A percentile compares a stretch with the other conserved stretches of the same genome.
Evolutionary conservation across 2,797 vertebrate species (phyloP).

Genomic region (Perodicticus potto): DNA sequence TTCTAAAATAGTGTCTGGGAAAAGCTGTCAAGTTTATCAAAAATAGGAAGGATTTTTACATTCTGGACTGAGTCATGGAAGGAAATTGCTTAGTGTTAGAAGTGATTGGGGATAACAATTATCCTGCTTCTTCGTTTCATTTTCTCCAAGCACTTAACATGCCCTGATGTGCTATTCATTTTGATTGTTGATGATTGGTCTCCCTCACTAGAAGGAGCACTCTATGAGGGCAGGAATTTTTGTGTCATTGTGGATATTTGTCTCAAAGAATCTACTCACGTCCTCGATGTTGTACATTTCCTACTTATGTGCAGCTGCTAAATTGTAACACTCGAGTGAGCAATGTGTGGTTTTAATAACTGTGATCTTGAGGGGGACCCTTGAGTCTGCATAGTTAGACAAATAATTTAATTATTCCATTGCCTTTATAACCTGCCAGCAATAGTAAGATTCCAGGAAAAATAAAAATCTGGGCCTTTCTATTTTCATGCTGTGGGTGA

Average conservation of each 20-base stretch:
- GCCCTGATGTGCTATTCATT: background rate
- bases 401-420: conserved; percentile 10
- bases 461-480: background rate
- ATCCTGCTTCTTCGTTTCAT: background rate
- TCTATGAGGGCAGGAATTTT: background rate
- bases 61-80: conserved; percentile 56
- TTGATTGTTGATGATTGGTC: background rate
- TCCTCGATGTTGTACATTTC: background rate
- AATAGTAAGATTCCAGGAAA: conserved; percentile 37
- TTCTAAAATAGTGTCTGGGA: conserved; percentile 66
- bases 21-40: conserved; percentile 67
- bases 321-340: background rate
- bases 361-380: background rate
- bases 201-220: background rate
- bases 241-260: background rate
- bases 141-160: background rate
- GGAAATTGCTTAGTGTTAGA: conserved; percentile 35
- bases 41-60: conserved; percentile 66
- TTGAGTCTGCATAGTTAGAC: conserved; percentile 6
- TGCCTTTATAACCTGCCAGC: conserved; percentile 48
- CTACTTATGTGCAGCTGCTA: background rate
- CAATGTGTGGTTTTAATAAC: background rate
- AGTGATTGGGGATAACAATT: background rate
- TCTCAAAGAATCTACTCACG: background rate
- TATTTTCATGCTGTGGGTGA: conserved; percentile 6